Evolutionary conservation across 2,113 vertebrate genomes (phyloP).

Genomic region (Halcyon senegalensis): DNA sequence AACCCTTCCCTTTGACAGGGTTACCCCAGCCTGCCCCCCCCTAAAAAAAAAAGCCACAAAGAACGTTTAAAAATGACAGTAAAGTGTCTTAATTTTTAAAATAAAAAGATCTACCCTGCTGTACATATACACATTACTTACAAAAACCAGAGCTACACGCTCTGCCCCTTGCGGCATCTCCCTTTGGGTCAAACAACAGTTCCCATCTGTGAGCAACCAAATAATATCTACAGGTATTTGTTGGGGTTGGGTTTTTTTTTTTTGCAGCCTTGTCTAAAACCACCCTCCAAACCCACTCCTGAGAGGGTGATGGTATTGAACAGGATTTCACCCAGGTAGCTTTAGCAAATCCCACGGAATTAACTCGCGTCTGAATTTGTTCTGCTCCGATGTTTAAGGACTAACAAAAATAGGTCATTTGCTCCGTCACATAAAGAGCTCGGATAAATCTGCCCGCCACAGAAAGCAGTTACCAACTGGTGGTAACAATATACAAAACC

Average conservation of each 20-base stretch:
- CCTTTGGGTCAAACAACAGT: not conserved
- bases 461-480: not conserved
- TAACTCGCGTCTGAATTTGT: fast-evolving
- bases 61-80: not conserved
- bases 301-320: fast-evolving
- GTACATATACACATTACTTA: constrained; percentile 53
- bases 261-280: fast-evolving
- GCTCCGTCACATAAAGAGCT: not conserved
- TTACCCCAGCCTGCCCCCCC: too few species aligned
- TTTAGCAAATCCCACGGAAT: fast-evolving
- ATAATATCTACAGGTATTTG: fast-evolving
- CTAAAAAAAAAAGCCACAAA: not conserved
- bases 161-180: not conserved
- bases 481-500: not conserved
- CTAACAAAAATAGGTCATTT: not conserved
- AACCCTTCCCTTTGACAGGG: fast-evolving
- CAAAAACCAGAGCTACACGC: not conserved
- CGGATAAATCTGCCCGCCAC: not conserved
- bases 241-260: too few species aligned
- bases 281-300: not conserved
- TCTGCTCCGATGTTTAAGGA: not conserved
- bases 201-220: not conserved
- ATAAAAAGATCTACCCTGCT: not conserved
- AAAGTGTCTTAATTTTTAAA: not conserved
- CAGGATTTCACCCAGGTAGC: fast-evolving